A percentile compares a stretch with the other conserved stretches of the same genome.
phyloP scores from a whole-genome alignment of 2,113 vertebrate genomes.

The Atrichornis clamosus region DNA sequence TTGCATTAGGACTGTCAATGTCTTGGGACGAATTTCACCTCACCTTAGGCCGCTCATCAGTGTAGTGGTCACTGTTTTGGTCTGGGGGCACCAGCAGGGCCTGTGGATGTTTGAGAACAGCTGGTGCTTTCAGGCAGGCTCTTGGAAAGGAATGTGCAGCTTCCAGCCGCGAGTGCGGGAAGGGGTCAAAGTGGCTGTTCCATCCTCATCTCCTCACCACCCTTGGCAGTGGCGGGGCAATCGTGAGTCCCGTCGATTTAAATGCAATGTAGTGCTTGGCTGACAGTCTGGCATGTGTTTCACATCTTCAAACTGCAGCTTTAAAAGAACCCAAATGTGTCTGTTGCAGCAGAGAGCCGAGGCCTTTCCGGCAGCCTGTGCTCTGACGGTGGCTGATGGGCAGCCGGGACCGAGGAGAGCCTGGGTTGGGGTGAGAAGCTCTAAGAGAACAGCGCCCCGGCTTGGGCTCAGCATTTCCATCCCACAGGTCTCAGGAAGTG shows the following conservation, averaged over 20 bases:
- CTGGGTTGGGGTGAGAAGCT: rapidly evolving
- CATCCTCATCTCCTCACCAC: rapidly evolving
- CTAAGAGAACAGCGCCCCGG: rapidly evolving
- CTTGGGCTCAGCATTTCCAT: rapidly evolving
- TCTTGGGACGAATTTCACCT: not conserved
- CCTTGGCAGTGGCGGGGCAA: rapidly evolving
- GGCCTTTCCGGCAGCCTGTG: not conserved
- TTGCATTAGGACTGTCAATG: rapidly evolving
- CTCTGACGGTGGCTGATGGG: rapidly evolving
- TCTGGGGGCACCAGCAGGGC: not conserved
- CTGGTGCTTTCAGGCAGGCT: rapidly evolving
- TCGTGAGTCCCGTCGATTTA: rapidly evolving
- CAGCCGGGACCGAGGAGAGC: rapidly evolving
- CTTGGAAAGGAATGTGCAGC: rapidly evolving
- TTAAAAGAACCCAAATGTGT: not conserved
- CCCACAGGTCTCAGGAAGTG: not conserved
- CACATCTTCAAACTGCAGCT: rapidly evolving
- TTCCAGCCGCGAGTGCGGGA: rapidly evolving
- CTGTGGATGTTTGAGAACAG: not conserved
- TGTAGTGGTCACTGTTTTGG: rapidly evolving
- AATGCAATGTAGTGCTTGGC: rapidly evolving
- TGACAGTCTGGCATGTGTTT: not conserved
- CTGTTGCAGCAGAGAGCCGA: not conserved
- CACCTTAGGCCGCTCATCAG: not conserved
- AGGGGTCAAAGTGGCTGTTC: rapidly evolving